These are phyloP conservation scores for Tetragonula clypearis DNA, from an alignment of 1,140 invertebrate genomes.

Conservation along the genomic window DNA sequence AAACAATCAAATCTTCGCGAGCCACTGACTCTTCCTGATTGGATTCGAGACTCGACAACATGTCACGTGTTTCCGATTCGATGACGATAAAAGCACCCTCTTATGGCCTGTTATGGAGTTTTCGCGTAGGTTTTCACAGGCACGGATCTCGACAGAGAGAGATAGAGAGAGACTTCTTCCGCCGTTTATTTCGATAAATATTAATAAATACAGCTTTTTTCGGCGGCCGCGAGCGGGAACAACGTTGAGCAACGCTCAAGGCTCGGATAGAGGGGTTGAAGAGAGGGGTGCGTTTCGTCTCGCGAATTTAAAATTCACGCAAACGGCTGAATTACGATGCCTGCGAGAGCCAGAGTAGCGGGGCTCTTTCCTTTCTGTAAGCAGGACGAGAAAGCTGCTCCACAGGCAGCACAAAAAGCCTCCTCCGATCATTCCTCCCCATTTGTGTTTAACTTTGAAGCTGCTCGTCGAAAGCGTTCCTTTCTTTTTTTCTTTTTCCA, in stretches of 20 bases:
- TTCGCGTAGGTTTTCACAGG: too few relatives aligned
- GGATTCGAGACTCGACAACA: too few relatives aligned
- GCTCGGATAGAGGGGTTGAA: too few relatives aligned
- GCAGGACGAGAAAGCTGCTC: conserved; percentile 14
- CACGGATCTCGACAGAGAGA: too few relatives aligned
- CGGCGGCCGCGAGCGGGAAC: not conserved
- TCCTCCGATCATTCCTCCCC: conserved; percentile 32
- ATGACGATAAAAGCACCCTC: not conserved
- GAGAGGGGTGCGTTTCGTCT: not conserved
- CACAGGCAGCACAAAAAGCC: conserved; percentile 3
- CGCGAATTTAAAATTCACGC: conserved; percentile 41
- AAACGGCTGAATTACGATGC: conserved; percentile 30
- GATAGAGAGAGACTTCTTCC: too few relatives aligned
- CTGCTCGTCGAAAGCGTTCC: conserved; percentile 32
- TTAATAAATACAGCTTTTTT: conserved; percentile 8
- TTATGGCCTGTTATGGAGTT: not conserved
- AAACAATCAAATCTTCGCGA: not conserved
- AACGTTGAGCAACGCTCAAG: not conserved
- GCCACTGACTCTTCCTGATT: too few relatives aligned
- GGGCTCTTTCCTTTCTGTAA: not conserved
- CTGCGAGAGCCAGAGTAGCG: not conserved
- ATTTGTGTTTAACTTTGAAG: conserved; percentile 52
- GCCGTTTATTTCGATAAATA: not conserved
- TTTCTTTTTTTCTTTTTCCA: conserved; percentile 9
- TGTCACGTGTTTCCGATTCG: not conserved